Base-by-base conservation (phyloP, 2,113 vertebrate genomes). In the Eulemur macaco region DNA sequence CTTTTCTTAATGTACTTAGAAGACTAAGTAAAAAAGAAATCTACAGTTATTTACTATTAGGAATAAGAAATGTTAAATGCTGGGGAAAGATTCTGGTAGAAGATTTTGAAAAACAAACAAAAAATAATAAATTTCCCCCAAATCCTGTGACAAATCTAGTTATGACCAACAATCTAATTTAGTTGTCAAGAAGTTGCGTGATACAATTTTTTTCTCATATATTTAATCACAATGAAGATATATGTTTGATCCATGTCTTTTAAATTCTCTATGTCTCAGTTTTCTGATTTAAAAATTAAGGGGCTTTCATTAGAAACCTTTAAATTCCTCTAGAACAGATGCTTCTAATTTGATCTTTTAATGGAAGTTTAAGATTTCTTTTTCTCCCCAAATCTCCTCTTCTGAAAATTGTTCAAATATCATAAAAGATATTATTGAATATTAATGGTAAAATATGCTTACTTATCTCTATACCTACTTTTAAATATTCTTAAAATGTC, bases 201-300 rank as follows among this genome's bases (percentile, higher is more conserved):
- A 60, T 90, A 82, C 10, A 42, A 34, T 81, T 89, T 96, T 85
- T 85, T 87, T 95, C 78, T 89, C 13, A 74, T 47, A 68, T 20
- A 34, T 34, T 91, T 85, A 81, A 39, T 56, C 42, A 85, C 6
- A 86, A 47, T 63, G 25, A 93, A 94, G 84, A 34, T 39, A 85
- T 15, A 31, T 54, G 15, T 34, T 85, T 92, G 50, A 86, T 52
- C 6, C 12, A 74, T 29, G 9, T 39, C 45, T 81, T 78, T 95
- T 83, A 89, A 92, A 77, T 69, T 89, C 60, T 60, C 52, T 3
- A 20, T 54, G 39, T 18, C 18, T 95, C 31, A 23, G 12, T 50
- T 52, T 91, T 88, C 42, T 86, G 39, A 42, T 63, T 89, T 91
- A 66, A 76, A 96, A 88, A 74, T 68, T 77, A 86, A 86, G 42